Evolutionary conservation across 35 echinoderm and acorn worm genomes (phyloP), one percentile per base, ranked within the genome.

Genomic region (Apostichopus parvimensis): DNA sequence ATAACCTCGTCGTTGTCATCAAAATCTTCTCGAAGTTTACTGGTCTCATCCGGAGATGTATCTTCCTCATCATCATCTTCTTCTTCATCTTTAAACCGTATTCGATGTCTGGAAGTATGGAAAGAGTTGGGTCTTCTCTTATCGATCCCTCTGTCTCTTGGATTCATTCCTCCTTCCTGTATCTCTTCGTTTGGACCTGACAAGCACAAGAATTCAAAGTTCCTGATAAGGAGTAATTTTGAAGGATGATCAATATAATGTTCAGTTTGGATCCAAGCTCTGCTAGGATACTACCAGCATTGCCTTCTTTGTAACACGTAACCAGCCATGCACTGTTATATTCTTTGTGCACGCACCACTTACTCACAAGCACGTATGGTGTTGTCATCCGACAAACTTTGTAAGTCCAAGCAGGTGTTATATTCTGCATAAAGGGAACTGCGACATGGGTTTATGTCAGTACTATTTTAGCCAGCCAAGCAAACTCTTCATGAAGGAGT

Each of bases 361-460:
- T 18, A 22, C 71, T 22, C 71, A 7, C 71, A 75, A 75, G 20
- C 71, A 75, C 34, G 34, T 45, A 45, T 75, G 71, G 71, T 75
- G 14, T 75, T 75, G 71, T 75, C 71, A 75, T 22, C 64, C 64
- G 64, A 68, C 64, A 68, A 68, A 68, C 64, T 68, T 68, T 68
- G 64, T 68, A 6, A 20, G 17, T 75, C 17, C 21, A 22, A n/a
- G 71, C 71, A 75, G 71, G 71, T 75, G 71, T n/a, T 75, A 22
- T n/a, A 75, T 75, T 13, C 17, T 22, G 7, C 2, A 75, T 22
- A 18, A 73, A 73, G 17, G 71, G 20, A 75, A 75, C 5, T 75
- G 71, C 17, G n/a, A n/a, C 71, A 75, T 22, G 8, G 64, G 64
- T 68, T 68, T 20, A 75, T 75, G 71, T 3, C 71, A 75, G 20